Percentiles rank a stretch among this genome's conserved stretches.
These are phyloP conservation scores for Thamnophis elegans DNA, from an alignment of 2,797 vertebrate species.

Conservation along the genomic window DNA sequence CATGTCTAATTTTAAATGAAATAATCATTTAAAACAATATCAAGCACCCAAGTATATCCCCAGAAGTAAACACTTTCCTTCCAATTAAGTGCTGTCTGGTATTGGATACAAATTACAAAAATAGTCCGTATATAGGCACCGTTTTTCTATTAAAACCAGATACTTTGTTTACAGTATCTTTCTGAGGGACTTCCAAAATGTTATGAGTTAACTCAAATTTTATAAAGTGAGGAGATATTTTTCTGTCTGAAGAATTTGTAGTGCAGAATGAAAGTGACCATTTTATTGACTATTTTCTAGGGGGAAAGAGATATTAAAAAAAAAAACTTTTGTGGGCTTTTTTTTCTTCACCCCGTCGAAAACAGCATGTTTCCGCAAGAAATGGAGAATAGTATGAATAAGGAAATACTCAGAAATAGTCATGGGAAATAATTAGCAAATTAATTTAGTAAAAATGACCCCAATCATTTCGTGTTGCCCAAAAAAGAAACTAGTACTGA, in stretches of 20 bases:
- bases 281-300: not conserved
- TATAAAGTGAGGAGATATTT: too few species aligned
- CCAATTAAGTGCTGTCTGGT: not conserved
- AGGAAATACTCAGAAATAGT: not conserved
- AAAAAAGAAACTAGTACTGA: not conserved
- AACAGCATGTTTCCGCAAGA: not conserved
- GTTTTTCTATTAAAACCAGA: not conserved
- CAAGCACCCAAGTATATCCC: not conserved
- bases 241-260: not conserved
- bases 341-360: too few species aligned
- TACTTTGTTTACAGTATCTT: not conserved
- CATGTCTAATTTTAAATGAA: not conserved
- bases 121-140: not conserved
- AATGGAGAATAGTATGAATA: not conserved
- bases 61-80: not conserved
- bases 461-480: not conserved
- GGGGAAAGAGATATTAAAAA: not conserved
- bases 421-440: not conserved
- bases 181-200: not conserved
- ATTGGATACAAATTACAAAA: not conserved
- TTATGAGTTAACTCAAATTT: not conserved
- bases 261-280: not conserved
- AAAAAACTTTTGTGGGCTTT: not conserved
- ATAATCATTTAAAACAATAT: not conserved
- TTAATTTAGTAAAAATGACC: not conserved